Conservation (phyloP, 2,888 invertebrate species). For the Aethes cnicana region DNA sequence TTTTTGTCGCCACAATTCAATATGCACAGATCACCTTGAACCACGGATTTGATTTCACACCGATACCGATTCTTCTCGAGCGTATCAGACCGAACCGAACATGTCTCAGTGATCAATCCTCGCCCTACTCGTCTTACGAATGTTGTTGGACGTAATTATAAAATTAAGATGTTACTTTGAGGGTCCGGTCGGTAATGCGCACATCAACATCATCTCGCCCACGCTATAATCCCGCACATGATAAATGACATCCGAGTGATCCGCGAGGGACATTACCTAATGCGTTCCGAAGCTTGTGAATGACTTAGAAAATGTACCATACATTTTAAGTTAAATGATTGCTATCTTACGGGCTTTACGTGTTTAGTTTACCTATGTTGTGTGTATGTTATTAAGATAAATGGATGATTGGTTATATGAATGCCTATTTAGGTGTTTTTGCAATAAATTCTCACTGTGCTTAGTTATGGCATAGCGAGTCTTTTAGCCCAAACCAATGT, state of each 20-base stretch:
- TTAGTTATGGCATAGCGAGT: too few species aligned
- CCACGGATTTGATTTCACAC: constrained; percentile 68
- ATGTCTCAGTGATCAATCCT: constrained; percentile 69
- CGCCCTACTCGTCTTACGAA: constrained; percentile 62
- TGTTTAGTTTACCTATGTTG: too few species aligned
- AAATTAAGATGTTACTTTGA: constrained; percentile 58
- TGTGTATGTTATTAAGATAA: too few species aligned
- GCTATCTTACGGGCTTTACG: too few species aligned
- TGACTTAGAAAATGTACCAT: not conserved
- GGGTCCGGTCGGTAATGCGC: constrained; percentile 10
- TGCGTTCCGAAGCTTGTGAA: constrained; percentile 33
- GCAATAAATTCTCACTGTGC: not conserved
- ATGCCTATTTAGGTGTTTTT: not conserved
- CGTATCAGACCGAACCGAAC: constrained; percentile 72
- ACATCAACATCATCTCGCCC: constrained; percentile 38
- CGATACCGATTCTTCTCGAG: constrained; percentile 64
- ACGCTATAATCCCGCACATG: constrained; percentile 42
- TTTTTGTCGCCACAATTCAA: constrained; percentile 58
- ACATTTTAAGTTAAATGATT: not conserved
- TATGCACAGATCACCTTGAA: constrained; percentile 64
- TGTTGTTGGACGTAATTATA: constrained; percentile 51
- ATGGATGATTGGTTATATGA: not conserved
- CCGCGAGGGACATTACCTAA: constrained; percentile 32
- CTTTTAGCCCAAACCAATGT: too few species aligned
- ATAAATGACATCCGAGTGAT: constrained; percentile 41